phyloP scores from a whole-genome alignment of 2,888 invertebrate species.

The Lepidonotus clava region DNA sequence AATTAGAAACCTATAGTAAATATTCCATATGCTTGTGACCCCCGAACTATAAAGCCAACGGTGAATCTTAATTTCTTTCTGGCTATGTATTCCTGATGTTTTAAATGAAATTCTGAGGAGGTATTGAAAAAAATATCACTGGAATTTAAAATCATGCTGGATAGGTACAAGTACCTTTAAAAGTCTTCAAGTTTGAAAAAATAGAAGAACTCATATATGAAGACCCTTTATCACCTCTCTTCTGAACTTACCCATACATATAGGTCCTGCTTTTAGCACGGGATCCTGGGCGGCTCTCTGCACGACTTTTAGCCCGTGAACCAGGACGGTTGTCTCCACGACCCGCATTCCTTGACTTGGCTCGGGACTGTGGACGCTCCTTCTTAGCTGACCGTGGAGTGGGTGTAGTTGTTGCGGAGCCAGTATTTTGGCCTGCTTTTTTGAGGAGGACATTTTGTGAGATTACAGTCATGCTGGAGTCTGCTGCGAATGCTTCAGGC shows the following conservation, averaged over 20 bases:
- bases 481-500: not conserved
- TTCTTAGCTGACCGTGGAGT: not conserved
- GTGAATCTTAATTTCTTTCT: too few species aligned
- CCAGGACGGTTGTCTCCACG: conserved; percentile 16
- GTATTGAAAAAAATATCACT: too few species aligned
- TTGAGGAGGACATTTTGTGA: not conserved
- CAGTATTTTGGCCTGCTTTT: not conserved
- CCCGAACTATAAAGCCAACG: too few species aligned
- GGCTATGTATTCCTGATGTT: too few species aligned
- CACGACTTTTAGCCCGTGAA: conserved; percentile 16
- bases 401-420: too few species aligned
- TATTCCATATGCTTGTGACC: too few species aligned
- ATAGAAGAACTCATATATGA: too few species aligned
- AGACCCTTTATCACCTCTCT: conserved; percentile 68
- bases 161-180: too few species aligned
- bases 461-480: not conserved
- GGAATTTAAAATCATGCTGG: too few species aligned
- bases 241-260: conserved; percentile 67
- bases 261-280: conserved; percentile 57
- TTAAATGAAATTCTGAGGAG: too few species aligned
- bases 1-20: too few species aligned
- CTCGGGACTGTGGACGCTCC: not conserved
- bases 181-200: too few species aligned
- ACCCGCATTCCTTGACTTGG: not conserved
- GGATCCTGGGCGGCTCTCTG: conserved; percentile 35